Evolutionary conservation across 2,797 vertebrate genomes (phyloP), one percentile per base, ranked within the genome.

Genomic region (Eidolon dupreanum): DNA sequence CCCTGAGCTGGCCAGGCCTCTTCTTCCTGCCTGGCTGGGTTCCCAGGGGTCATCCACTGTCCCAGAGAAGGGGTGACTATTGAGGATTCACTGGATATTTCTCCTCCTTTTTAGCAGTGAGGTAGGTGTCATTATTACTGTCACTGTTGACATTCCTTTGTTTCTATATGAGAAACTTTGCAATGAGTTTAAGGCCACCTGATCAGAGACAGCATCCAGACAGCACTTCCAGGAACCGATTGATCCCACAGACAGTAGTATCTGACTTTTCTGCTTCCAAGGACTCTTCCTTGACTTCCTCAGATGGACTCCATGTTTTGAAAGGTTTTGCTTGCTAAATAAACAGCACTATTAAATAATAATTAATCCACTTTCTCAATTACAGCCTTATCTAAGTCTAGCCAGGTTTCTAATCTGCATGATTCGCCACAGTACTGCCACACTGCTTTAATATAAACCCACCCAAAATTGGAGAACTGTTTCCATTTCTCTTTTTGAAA

Each of bases 281-380:
- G 38, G 33, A 83, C 82, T 38, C 75, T 38, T 28, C 49, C 82
- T 53, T 24, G 57, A 86, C 74, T 95, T 84, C 66, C 73, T 88
- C 83, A 59, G 28, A 31, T 33, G 38, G 63, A 6, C 24, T 20
- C 28, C 33, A 12, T 8, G 17, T 63, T 96, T 71, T 51, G 13
- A 86, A 86, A 94, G 75, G 57, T 74, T 71, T 66, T 49, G 49
- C 79, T 74, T 84, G 85, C 73, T 51, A 65, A 63, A 79, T 4
- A 43, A 89, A 81, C 59, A 73, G 26, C 2, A n/a, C 79, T 96
- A 75, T 85, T 89, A 95, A 82, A 46, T 95, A 92, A 88, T 85
- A 82, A 93, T 95, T 95, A 55, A 92, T 78, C 53, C 93, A 78
- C 79, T 68, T 77, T 38, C 55, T 46, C 78, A 75, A 95, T 53